Conservation (phyloP, 2,797 vertebrate genomes). For the Columba guinea region DNA sequence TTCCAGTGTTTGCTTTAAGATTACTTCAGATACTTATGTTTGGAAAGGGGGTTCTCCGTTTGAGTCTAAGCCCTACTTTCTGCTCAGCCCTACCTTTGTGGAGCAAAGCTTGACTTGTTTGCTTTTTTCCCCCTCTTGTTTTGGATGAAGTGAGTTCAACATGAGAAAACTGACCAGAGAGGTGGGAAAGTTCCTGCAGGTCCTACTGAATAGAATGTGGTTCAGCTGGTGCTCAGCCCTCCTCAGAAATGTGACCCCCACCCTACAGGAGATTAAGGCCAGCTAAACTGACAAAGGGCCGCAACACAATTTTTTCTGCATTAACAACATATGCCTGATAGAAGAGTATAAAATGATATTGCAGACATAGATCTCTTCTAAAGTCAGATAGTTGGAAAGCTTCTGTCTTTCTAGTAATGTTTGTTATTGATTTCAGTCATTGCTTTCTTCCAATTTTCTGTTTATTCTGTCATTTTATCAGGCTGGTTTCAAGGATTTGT, state of each 20-base stretch:
- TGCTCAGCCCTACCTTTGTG: background rate
- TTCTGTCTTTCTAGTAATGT: background rate
- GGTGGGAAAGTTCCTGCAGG: background rate
- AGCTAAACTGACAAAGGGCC: background rate
- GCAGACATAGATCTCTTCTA: background rate
- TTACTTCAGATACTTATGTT: background rate
- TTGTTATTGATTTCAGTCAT: background rate
- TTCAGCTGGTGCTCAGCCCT: background rate
- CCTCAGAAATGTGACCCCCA: background rate
- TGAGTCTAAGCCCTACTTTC: background rate
- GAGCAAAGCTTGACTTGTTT: background rate
- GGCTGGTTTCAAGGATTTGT: constrained; percentile 21
- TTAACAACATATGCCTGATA: background rate
- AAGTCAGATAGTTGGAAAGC: background rate
- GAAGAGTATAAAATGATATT: background rate
- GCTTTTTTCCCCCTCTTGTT: background rate
- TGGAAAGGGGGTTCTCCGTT: background rate
- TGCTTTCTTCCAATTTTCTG: background rate
- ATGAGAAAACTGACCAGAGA: background rate
- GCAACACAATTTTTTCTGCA: background rate
- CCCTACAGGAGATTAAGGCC: background rate
- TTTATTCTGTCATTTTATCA: constrained; percentile 17
- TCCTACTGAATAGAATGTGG: background rate
- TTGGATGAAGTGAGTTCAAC: background rate
- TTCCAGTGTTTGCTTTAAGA: background rate